Base-by-base conservation (phyloP, 2,888 invertebrate genomes). In the Dione juno region DNA sequence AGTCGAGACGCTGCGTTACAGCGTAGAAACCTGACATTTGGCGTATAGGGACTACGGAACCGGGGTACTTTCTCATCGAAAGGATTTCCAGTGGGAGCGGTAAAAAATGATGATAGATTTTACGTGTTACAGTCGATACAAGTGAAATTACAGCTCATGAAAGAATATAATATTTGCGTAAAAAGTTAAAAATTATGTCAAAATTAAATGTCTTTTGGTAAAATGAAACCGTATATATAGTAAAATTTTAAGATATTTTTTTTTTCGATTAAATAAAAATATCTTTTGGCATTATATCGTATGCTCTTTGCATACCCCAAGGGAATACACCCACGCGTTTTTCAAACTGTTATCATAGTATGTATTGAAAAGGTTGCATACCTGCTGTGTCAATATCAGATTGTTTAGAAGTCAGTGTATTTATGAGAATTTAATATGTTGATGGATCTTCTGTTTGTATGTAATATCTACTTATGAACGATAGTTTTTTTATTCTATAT, bases 291-390 rank as follows among this genome's bases (percentile, higher is more conserved):
- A 35, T 61, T 28, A 43, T 43, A 45, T 16, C 28, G n/a, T n/a
- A 16, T 10, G n/a, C 16, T 28, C 43, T 45, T 61, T 16, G 28
- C 61, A 28, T 45, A 35, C 19, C 61, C 61, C 45, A 7, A 61
- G n/a, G 61, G 35, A 61, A 11, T 43, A 43, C 11, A 45, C 61
- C 45, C 61, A 61, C 61, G 61, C 61, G 16, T 5, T 35, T 35
- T 28, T 28, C 61, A 61, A 59, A 61, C 45, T 61, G 28, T 61
- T 61, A 61, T 61, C 45, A 35, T 45, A 61, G 28, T 28, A 28
- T 28, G 28, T 61, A 61, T 43, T 45, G 61, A 45, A 61, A 61
- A 61, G 61, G 45, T 45, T 43, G 28, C 40, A 40, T 40, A 40
- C 10, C 43, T 45, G n/a, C 28, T 45, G 43, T 45, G 28, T 61